Base-by-base conservation (phyloP, 1,140 invertebrate species). In the Wasmannia auropunctata region DNA sequence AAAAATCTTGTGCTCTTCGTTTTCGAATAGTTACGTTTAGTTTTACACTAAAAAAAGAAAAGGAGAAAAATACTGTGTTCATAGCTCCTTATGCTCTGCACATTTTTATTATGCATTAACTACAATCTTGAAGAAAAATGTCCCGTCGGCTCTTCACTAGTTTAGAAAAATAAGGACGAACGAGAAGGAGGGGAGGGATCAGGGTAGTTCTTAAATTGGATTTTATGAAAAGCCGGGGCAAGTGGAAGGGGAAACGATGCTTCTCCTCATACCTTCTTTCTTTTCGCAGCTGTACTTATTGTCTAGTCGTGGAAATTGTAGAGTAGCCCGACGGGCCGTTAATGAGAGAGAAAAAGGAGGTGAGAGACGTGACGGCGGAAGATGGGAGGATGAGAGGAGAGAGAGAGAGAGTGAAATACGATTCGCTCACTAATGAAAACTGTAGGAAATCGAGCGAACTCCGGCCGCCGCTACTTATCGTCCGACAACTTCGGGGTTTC, bases 161-260 rank as follows among this genome's bases (percentile, higher is more conserved):
- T 31, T 63, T 67, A 43, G 46, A 43, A 25, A 77, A 91, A 86
- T 76, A 85, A 86, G 60, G 62, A 88, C 28, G 58, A 76, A 87
- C 63, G 63, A 77, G n/a, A n/a, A n/a, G 72, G 28, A 28, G 28
- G 6, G 77, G 46, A 65, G n/a, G 70, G 74, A 85, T 89, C 74
- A 83, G 81, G 79, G 62, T 80, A 91, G 89, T 91, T 89, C 70
- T 91, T 89, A 91, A 91, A 89, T 90, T 90, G 75, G 76, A 90
- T 91, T 88, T 91, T 90, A 91, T 88, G 90, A 88, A 90, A 90
- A 79, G 79, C 46, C 10, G 69, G 19, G 16, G 5, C 19, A 25
- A 58, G 25, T 19, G 3, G 22, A 22, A 75, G 51, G 22, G 31
- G 34, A 25, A 76, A 54, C 22, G 37, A 76, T 80, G 60, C 40